Evolutionary conservation across 2,888 invertebrate genomes (phyloP).

Genomic region (Calameuta idolon): DNA sequence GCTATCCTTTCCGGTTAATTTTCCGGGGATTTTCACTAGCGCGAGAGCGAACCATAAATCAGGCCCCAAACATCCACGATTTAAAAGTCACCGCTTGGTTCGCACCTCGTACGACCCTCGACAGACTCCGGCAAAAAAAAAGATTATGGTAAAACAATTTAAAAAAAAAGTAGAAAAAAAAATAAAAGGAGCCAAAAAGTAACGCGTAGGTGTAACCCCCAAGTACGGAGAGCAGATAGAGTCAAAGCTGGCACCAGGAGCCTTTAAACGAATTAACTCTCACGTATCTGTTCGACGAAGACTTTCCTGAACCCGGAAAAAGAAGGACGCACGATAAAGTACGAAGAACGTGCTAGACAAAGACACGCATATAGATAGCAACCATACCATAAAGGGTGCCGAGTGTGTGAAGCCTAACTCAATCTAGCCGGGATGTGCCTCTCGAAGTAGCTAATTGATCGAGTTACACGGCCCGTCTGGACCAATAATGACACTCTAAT

Average conservation of each 20-base stretch:
- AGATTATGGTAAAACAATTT: too few relatives aligned
- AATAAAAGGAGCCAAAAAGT: too few relatives aligned
- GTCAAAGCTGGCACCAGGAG: not conserved
- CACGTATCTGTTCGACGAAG: slow-evolving; percentile 27
- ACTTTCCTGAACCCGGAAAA: slow-evolving; percentile 19
- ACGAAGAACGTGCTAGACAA: slow-evolving; percentile 20
- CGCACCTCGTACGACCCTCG: too few relatives aligned
- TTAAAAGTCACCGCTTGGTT: too few relatives aligned
- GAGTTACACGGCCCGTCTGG: slow-evolving; percentile 40
- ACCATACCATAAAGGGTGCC: slow-evolving; percentile 15
- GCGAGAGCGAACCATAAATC: not conserved
- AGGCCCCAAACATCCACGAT: too few relatives aligned
- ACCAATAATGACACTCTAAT: slow-evolving; percentile 40
- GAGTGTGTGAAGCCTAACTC: slow-evolving; percentile 28
- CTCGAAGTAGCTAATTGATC: slow-evolving; percentile 46
- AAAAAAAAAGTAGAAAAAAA: too few relatives aligned
- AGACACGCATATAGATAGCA: slow-evolving; percentile 16
- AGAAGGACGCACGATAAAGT: slow-evolving; percentile 22
- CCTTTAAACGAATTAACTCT: slow-evolving; percentile 32
- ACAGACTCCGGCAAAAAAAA: too few relatives aligned
- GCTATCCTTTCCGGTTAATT: slow-evolving; percentile 5
- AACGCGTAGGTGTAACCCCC: too few relatives aligned
- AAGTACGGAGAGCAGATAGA: too few relatives aligned
- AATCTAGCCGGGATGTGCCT: slow-evolving; percentile 34
- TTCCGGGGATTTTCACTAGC: slow-evolving; percentile 1